Base-by-base conservation (phyloP, 2,888 invertebrate species). In the Nemotelus nigrinus region DNA sequence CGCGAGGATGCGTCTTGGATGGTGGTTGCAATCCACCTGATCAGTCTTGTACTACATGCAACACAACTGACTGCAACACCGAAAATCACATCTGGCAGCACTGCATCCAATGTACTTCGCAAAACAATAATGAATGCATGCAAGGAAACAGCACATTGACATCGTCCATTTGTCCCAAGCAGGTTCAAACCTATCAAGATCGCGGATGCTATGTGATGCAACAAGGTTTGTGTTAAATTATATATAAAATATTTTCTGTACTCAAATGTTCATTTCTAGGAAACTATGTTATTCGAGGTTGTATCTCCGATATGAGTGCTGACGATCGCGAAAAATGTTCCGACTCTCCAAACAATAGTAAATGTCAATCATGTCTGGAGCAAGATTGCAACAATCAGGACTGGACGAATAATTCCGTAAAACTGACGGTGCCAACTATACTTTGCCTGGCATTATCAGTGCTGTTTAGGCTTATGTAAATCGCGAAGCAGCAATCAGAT, bases 1-100 rank as follows among this genome's bases (percentile, higher is more conserved):
- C 25, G n/a, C 60, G 78, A 44, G 79, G 79, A 3, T 79, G 79
- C 58, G 53, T 76, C n/a, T 50, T 57, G 2, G 77, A 68, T 48
- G 43, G n/a, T 3, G 65, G 67, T 8, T 76, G 75, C 50, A 41
- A 50, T 63, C 8, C 63, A 1, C 2, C 47, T 7, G 53, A 55
- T 43, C 8, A 39, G 44, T n/a, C 25, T 48, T 78, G 78, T 44
- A 39, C 55, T 8, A 25, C 41, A 41, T 76, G 65, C 50, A 43
- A 39, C 57, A 25, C 55, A 10, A 10, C 74, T n/a, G 57, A 70
- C n/a, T 79, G 79, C 57, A 79, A 79, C 57, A 75, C 41, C 5
- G 10, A 63, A 48, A 63, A 72, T 48, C 6, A 55, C 2, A 6
- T 57, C 10, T 8, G 10, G n/a, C 74, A 79, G 64, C 55, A 6